Conservation (phyloP, 2,888 invertebrate species). For the Trachelus tabidus region DNA sequence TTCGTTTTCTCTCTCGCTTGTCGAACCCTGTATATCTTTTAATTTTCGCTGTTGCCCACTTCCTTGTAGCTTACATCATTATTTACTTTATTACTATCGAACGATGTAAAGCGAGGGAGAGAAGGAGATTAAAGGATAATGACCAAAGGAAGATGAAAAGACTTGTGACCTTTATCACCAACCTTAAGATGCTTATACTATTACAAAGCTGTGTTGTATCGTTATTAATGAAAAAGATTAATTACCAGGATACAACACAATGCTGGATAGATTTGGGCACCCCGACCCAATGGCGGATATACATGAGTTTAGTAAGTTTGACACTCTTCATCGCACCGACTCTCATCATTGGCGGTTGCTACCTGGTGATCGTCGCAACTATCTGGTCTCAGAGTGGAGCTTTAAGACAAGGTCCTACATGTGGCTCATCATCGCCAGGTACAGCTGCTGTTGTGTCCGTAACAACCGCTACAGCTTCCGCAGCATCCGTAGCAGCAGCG, state of each 20-base stretch:
- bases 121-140: too few species aligned
- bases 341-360: constrained; percentile 88
- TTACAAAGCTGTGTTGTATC: background rate
- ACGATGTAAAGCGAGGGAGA: background rate
- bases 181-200: background rate
- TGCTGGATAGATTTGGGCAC: constrained; percentile 90
- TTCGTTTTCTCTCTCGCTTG: too few species aligned
- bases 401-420: constrained; percentile 64
- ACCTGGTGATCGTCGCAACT: constrained; percentile 89
- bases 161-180: background rate
- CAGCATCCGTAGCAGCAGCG: constrained; percentile 1
- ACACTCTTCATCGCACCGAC: constrained; percentile 89
- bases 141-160: background rate
- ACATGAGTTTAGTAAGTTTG: constrained; percentile 85
- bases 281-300: constrained; percentile 85
- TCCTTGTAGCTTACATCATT: background rate
- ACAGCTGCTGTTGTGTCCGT: constrained; percentile 66
- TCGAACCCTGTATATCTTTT: too few species aligned
- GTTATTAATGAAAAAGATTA: background rate
- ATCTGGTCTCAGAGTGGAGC: constrained; percentile 79
- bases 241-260: constrained; percentile 69
- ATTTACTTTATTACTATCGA: background rate
- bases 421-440: constrained; percentile 50
- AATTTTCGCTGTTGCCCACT: background rate
- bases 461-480: constrained; percentile 56